These are phyloP conservation scores for Spongilla lacustris DNA, from an alignment of 37 sponge, comb jelly and placozoan species.

Conservation along the genomic window DNA sequence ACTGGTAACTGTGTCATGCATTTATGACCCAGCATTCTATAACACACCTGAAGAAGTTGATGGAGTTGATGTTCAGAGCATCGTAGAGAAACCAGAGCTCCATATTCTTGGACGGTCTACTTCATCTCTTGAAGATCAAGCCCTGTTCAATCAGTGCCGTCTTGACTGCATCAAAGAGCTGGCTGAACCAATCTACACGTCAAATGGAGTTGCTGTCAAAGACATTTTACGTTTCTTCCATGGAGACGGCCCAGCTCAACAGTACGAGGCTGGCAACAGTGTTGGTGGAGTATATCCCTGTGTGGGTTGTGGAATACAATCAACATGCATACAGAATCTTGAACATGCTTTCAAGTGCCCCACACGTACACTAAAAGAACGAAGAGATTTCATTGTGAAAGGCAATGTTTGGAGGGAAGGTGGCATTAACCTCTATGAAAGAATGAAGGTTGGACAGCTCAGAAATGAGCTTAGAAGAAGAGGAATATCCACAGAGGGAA, in stretches of 20 bases:
- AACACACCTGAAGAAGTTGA: neutral
- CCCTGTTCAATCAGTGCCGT: neutral
- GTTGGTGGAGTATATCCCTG: constrained; percentile 41
- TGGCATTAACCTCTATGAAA: neutral
- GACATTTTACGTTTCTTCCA: constrained; percentile 30
- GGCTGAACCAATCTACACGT: neutral
- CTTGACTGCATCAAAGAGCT: constrained; percentile 4
- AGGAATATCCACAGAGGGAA: constrained; percentile 6
- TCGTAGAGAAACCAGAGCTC: constrained; percentile 20
- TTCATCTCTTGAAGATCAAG: constrained; percentile 15
- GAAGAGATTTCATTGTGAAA: constrained; percentile 12
- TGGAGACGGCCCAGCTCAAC: constrained; percentile 23
- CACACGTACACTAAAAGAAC: constrained; percentile 11
- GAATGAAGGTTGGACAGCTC: constrained; percentile 19
- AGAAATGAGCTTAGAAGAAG: constrained; percentile 20
- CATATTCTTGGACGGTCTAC: constrained; percentile 15
- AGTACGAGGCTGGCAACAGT: constrained; percentile 29
- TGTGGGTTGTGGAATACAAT: constrained; percentile 6
- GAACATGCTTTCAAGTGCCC: neutral
- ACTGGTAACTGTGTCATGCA: neutral
- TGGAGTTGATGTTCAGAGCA: neutral
- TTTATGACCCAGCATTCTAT: constrained; percentile 20
- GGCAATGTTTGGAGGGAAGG: constrained; percentile 16
- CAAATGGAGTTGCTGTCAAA: neutral
- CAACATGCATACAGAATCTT: constrained; percentile 17